These are phyloP conservation scores for Sebastes paucispinis DNA, from an alignment of 2,797 vertebrate genomes.

Conservation along the genomic window DNA sequence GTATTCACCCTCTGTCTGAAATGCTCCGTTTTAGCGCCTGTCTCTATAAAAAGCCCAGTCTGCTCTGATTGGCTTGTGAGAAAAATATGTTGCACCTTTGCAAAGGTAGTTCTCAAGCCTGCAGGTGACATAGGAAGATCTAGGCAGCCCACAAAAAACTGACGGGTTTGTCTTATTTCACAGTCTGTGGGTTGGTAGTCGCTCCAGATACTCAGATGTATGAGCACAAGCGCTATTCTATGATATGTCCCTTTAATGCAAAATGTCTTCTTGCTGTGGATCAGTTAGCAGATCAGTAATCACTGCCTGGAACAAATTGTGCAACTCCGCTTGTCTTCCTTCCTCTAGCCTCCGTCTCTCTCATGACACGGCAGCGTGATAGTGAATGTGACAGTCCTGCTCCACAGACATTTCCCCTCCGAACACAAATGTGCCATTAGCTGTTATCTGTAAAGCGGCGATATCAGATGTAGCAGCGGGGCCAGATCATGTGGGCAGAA, in stretches of 20 bases:
- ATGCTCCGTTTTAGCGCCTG: no score
- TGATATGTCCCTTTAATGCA: background rate
- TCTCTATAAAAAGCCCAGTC: no score
- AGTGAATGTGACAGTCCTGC: constrained; percentile 25
- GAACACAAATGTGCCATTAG: constrained; percentile 25
- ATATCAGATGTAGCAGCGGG: constrained; percentile 4
- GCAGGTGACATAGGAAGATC: no score
- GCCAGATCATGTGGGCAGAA: background rate
- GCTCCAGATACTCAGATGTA: no score
- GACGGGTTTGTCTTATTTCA: no score
- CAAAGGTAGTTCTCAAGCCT: no score
- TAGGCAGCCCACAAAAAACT: no score
- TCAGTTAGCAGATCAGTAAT: constrained; percentile 1
- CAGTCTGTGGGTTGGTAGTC: no score
- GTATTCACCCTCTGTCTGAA: no score
- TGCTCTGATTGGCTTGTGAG: no score
- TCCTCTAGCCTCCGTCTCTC: background rate
- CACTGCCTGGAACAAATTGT: constrained; percentile 29
- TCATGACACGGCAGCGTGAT: constrained; percentile 5
- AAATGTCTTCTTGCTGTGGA: background rate
- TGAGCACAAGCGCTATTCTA: no score
- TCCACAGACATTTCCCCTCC: background rate
- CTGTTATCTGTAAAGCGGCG: constrained; percentile 19
- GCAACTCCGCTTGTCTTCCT: constrained; percentile 9
- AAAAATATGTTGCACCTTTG: no score